Evolutionary conservation across 2,797 vertebrate genomes (phyloP).

Genomic region (Pantherophis alleghaniensis): DNA sequence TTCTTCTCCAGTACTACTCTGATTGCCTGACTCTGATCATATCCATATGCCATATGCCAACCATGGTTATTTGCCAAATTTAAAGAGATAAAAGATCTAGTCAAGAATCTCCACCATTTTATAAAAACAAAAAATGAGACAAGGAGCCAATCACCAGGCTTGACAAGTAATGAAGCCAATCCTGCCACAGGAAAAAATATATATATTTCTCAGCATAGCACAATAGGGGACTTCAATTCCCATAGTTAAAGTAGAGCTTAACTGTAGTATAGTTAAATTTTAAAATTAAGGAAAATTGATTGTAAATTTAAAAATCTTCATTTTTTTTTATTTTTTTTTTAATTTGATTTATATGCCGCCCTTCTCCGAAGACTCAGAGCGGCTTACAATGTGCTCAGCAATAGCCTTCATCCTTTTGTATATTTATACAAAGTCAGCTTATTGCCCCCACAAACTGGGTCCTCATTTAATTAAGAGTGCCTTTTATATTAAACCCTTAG

Average conservation of each 20-base stretch:
- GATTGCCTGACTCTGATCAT: background rate
- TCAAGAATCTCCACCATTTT: background rate
- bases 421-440: no score
- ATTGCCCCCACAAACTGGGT: no score
- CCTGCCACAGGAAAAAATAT: background rate
- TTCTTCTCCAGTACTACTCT: background rate
- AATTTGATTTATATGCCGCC: no score
- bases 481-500: slow-evolving; percentile 17
- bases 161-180: background rate
- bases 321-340: no score
- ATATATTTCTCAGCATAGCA: background rate
- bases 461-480: background rate
- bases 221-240: background rate
- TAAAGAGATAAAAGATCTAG: background rate
- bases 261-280: background rate
- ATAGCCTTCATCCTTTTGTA: no score
- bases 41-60: background rate
- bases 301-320: background rate
- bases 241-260: background rate
- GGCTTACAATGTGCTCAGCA: no score
- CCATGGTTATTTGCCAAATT: background rate
- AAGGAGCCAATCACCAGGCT: background rate
- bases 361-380: no score
- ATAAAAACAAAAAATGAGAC: background rate
- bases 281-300: background rate